These are phyloP conservation scores for Nycticebus coucang DNA, from an alignment of 2,113 vertebrate genomes.

Conservation along the genomic window DNA sequence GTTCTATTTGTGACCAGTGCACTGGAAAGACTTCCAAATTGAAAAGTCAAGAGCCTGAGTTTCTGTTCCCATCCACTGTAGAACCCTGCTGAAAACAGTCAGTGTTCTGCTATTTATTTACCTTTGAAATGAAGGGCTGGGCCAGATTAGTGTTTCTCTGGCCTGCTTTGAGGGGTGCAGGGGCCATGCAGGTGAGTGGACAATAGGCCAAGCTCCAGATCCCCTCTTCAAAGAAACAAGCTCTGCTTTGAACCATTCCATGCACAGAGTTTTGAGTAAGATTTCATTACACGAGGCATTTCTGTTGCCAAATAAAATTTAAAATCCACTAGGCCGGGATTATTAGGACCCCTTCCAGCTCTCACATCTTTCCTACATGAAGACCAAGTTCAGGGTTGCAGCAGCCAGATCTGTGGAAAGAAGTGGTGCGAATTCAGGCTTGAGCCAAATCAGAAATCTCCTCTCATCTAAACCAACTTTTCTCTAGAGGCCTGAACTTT, in stretches of 20 bases:
- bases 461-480: not conserved
- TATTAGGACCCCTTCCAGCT: not conserved
- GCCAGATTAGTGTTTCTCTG: not conserved
- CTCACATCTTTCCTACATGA: not conserved
- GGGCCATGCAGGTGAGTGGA: not conserved
- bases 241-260: not conserved
- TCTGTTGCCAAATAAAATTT: slow-evolving; percentile 45
- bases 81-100: not conserved
- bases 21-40: not conserved
- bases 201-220: not conserved
- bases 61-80: not conserved
- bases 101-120: not conserved
- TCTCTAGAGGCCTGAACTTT: not conserved
- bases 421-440: not conserved
- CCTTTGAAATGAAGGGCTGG: not conserved
- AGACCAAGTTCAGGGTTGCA: not conserved
- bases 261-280: not conserved
- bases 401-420: not conserved
- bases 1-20: not conserved
- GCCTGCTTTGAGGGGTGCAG: not conserved
- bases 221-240: not conserved
- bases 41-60: not conserved
- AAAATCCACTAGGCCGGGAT: not conserved
- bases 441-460: not conserved
- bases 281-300: slow-evolving; percentile 25